Conservation (phyloP, 1,140 invertebrate genomes). For the Cydia pomonella region DNA sequence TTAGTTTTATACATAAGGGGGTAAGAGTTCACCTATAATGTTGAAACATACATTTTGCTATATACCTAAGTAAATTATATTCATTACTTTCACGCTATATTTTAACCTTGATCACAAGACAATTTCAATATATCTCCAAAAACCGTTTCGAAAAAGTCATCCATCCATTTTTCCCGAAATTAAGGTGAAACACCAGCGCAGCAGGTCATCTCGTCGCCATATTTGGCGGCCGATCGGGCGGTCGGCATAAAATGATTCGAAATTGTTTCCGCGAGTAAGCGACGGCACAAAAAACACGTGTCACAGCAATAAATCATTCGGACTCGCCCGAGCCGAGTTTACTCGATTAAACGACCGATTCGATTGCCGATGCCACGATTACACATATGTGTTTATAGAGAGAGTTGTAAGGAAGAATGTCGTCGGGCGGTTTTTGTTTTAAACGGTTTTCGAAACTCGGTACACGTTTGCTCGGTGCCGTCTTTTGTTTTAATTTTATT, state of each 20-base stretch:
- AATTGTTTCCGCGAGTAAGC: constrained; percentile 71
- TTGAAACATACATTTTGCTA: too few species aligned
- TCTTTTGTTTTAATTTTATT: constrained; percentile 42
- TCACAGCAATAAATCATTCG: constrained; percentile 76
- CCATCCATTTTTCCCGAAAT: constrained; percentile 60
- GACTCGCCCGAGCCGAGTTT: constrained; percentile 54
- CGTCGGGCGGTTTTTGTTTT: constrained; percentile 59
- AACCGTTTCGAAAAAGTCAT: constrained; percentile 42
- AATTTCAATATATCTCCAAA: constrained; percentile 36
- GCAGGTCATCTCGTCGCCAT: constrained; percentile 52
- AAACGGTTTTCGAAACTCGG: constrained; percentile 58
- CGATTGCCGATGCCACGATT: constrained; percentile 66
- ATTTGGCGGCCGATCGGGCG: constrained; percentile 59
- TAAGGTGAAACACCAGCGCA: constrained; percentile 59
- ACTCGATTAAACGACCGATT: constrained; percentile 72
- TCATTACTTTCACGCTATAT: not conserved
- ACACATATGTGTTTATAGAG: constrained; percentile 60
- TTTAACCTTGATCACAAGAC: not conserved
- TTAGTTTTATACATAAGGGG: too few species aligned
- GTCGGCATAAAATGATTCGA: constrained; percentile 69
- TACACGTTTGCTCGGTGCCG: constrained; percentile 20
- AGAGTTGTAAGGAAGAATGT: constrained; percentile 70
- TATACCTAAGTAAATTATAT: too few species aligned
- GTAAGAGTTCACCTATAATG: too few species aligned
- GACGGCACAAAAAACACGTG: constrained; percentile 71